These are phyloP conservation scores for Columba livia DNA, from an alignment of 2,113 vertebrate genomes.

Conservation along the genomic window DNA sequence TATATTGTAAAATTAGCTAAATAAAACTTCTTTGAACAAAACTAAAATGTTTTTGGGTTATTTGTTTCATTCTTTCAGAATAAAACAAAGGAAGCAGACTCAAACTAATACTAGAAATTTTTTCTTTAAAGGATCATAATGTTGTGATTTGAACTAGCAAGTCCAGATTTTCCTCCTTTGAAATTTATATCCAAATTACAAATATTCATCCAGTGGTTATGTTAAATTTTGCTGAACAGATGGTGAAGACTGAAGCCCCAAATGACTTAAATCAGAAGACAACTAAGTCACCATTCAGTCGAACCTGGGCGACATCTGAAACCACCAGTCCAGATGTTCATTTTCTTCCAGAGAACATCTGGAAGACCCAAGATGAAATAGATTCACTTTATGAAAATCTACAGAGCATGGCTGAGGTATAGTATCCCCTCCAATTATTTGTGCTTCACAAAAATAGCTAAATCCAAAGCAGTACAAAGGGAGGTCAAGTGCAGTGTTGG, in stretches of 20 bases:
- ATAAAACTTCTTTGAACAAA: background rate
- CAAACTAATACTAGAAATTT: background rate
- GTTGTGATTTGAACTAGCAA: background rate
- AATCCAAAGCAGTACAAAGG: background rate
- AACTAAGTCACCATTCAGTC: conserved; percentile 53
- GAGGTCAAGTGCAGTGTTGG: background rate
- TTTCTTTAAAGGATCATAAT: background rate
- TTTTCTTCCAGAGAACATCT: conserved; percentile 80
- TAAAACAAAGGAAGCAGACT: background rate
- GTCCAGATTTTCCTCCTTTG: background rate
- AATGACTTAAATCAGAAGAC: conserved; percentile 50
- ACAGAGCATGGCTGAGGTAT: conserved; percentile 79
- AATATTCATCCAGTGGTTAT: background rate
- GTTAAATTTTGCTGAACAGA: conserved; percentile 38
- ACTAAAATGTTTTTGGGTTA: background rate
- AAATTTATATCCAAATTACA: background rate
- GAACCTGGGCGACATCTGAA: conserved; percentile 67
- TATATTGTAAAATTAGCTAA: background rate
- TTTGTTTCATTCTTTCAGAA: background rate
- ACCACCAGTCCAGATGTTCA: conserved; percentile 68
- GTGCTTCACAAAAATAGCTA: background rate
- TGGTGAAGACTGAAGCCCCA: background rate
- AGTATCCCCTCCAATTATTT: background rate
- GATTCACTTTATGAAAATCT: conserved; percentile 77
- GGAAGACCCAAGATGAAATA: conserved; percentile 76